Conservation (phyloP, 1,140 invertebrate genomes). For the Cotesia chilonis region DNA sequence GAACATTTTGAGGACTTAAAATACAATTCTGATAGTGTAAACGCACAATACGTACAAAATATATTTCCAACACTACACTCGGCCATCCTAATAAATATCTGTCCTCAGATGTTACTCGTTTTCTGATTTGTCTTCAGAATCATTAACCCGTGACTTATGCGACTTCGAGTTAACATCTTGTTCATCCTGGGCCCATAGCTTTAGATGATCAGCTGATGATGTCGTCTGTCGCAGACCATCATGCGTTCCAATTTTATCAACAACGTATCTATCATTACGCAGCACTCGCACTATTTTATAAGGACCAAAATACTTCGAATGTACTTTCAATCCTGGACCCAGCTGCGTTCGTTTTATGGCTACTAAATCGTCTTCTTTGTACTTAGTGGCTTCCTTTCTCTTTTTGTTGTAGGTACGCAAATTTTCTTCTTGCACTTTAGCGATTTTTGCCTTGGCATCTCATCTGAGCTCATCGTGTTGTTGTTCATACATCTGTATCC, state of each 20-base stretch:
- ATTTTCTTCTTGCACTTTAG: slow-evolving; percentile 16
- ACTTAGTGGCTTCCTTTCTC: not conserved
- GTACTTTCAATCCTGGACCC: slow-evolving; percentile 9
- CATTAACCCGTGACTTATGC: not conserved
- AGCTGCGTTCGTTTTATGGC: slow-evolving; percentile 13
- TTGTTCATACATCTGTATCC: slow-evolving; percentile 10
- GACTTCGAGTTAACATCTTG: not conserved
- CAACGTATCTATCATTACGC: slow-evolving; percentile 10
- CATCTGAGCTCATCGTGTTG: not conserved
- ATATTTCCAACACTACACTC: not conserved
- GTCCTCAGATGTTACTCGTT: not conserved
- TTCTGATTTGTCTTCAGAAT: not conserved
- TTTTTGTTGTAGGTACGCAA: not conserved
- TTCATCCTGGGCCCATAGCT: not conserved
- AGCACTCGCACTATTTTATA: not conserved
- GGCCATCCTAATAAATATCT: slow-evolving; percentile 15
- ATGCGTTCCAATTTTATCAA: slow-evolving; percentile 7
- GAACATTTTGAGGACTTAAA: too few species aligned
- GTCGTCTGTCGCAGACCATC: not conserved
- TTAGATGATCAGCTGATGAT: not conserved
- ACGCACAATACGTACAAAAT: not conserved
- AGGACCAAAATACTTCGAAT: slow-evolving; percentile 1
- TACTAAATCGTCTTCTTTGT: slow-evolving; percentile 2
- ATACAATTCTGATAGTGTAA: not conserved
- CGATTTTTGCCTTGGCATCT: slow-evolving; percentile 4